These are phyloP conservation scores for Rhea americana DNA, from an alignment of 2,113 vertebrate species.

Conservation along the genomic window DNA sequence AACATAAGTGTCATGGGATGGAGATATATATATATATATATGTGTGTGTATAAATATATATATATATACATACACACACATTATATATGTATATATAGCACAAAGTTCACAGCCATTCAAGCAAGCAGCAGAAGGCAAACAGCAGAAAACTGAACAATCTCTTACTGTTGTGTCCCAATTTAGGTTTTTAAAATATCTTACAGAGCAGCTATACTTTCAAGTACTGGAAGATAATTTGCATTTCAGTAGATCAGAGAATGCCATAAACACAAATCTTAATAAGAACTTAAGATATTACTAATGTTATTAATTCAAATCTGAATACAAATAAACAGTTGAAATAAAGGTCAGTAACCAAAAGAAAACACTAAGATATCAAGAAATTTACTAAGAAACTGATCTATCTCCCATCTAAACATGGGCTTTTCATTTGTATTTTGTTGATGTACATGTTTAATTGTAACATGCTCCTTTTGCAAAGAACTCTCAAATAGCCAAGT, in stretches of 20 bases:
- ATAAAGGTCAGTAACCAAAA: neutral
- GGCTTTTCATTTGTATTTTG: neutral
- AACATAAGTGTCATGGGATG: conserved; percentile 13
- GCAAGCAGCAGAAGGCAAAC: conserved; percentile 41
- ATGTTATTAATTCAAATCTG: neutral
- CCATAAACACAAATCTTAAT: neutral
- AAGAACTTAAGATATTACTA: neutral
- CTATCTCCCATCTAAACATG: neutral
- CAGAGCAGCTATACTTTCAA: neutral
- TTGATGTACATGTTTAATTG: neutral
- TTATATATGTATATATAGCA: neutral
- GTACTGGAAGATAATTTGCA: neutral
- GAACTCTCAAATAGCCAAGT: neutral
- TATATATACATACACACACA: no score
- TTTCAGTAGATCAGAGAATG: neutral
- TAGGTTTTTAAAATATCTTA: neutral
- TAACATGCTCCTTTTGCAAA: neutral
- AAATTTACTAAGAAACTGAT: neutral
- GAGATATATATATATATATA: neutral
- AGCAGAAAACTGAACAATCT: conserved; percentile 21
- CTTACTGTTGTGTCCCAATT: neutral
- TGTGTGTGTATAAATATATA: no score
- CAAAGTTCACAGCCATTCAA: conserved; percentile 50
- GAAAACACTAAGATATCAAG: neutral
- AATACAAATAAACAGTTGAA: neutral